Conservation (phyloP, 2,888 invertebrate species). For the Acrobasis suavella region DNA sequence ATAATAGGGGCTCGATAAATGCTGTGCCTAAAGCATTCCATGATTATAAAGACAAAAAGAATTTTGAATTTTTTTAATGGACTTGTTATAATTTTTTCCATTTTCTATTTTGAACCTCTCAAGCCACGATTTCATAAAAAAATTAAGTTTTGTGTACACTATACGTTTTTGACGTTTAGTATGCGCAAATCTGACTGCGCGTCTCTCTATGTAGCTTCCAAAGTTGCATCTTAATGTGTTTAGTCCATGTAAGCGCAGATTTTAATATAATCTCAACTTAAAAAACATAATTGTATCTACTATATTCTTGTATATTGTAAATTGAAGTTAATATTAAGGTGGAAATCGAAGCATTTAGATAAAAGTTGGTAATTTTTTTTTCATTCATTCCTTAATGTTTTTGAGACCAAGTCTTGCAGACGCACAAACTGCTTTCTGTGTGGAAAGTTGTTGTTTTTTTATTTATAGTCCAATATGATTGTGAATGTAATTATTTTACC, state of each 20-base stretch:
- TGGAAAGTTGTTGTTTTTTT: slow-evolving; percentile 39
- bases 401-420: slow-evolving; percentile 40
- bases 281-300: slow-evolving; percentile 57
- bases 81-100: slow-evolving; percentile 11
- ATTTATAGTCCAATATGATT: slow-evolving; percentile 48
- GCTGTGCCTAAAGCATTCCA: slow-evolving; percentile 1
- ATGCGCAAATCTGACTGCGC: slow-evolving; percentile 35
- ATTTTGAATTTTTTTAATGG: not conserved
- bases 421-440: slow-evolving; percentile 61
- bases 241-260: slow-evolving; percentile 46
- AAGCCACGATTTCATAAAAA: slow-evolving; percentile 42
- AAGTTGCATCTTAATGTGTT: slow-evolving; percentile 44
- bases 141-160: slow-evolving; percentile 21
- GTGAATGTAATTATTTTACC: slow-evolving; percentile 55
- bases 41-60: slow-evolving; percentile 14
- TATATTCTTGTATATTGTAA: slow-evolving; percentile 78
- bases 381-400: slow-evolving; percentile 50
- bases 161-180: slow-evolving; percentile 23
- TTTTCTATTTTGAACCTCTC: slow-evolving; percentile 27
- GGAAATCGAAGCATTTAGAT: slow-evolving; percentile 40
- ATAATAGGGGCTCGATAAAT: too few species aligned
- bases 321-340: slow-evolving; percentile 50
- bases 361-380: slow-evolving; percentile 36
- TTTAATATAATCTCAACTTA: slow-evolving; percentile 63
- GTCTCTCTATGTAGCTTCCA: slow-evolving; percentile 40